Evolutionary conservation across 2,888 invertebrate species (phyloP).

Genomic region (Griposia aprilina): DNA sequence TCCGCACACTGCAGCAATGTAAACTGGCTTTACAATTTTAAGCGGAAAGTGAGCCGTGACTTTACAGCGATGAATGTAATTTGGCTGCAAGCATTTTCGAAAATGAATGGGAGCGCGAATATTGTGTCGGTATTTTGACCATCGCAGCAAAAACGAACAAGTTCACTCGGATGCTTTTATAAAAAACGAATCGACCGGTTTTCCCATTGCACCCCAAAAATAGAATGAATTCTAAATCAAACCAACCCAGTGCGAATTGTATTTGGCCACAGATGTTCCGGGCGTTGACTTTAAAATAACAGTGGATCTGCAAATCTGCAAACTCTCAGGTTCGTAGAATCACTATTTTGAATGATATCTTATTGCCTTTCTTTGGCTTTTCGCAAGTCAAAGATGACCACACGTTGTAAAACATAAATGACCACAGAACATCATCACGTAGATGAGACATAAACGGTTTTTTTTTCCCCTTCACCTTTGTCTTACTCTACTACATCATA

Average conservation of each 20-base stretch:
- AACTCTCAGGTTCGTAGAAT: too few relatives aligned
- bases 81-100: conserved; percentile 7
- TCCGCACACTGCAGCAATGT: not conserved
- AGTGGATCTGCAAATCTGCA: not conserved
- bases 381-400: not conserved
- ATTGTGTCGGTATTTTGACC: not conserved
- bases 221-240: not conserved
- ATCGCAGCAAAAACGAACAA: conserved; percentile 13
- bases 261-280: not conserved
- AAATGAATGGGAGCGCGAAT: not conserved
- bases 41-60: conserved; percentile 12
- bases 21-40: not conserved
- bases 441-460: not conserved
- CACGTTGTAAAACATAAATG: not conserved
- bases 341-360: not conserved
- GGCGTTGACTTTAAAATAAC: not conserved
- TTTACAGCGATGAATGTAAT: conserved; percentile 25
- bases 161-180: not conserved
- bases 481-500: not conserved
- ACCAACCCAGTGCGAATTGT: not conserved
- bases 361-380: not conserved
- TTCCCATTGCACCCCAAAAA: conserved; percentile 6
- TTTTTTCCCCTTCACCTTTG: not conserved
- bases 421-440: not conserved
- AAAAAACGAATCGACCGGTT: not conserved